phyloP scores from a whole-genome alignment of 2,113 vertebrate genomes.

The Tricholaema leucomelas region DNA sequence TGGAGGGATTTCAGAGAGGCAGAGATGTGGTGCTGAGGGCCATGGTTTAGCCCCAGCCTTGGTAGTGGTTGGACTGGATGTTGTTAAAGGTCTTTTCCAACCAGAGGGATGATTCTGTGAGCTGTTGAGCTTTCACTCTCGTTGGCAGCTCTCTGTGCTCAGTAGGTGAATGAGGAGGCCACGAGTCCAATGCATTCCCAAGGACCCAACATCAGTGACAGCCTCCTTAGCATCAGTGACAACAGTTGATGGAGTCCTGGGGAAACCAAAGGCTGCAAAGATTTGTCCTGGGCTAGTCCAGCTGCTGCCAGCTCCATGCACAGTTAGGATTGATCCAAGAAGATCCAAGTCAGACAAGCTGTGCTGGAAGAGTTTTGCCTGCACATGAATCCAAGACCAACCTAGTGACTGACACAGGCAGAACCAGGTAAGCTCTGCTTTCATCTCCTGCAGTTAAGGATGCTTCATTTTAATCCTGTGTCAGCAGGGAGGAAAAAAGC shows the following conservation, averaged over 20 bases:
- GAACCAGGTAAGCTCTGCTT: neutral
- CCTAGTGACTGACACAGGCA: rapidly evolving
- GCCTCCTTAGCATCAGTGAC: too few relatives aligned
- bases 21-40: too few relatives aligned
- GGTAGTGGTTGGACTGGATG: too few relatives aligned
- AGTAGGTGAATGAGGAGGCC: neutral
- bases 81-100: too few relatives aligned
- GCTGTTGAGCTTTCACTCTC: neutral
- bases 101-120: too few relatives aligned
- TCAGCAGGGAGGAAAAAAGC: neutral
- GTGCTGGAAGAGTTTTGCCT: neutral
- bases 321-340: neutral
- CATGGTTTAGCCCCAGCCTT: too few relatives aligned
- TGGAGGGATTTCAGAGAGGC: too few relatives aligned
- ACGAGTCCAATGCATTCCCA: rapidly evolving
- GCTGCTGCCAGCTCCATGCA: neutral
- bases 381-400: neutral
- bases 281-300: neutral
- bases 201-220: neutral
- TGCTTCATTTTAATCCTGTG: slow-evolving; percentile 39
- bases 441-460: neutral
- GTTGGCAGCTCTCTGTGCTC: neutral
- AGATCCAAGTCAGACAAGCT: rapidly evolving
- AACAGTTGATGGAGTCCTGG: neutral
- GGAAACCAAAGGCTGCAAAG: neutral